These are phyloP conservation scores for Geodia barretti DNA, from an alignment of 37 sponge, comb jelly and placozoan genomes.

Conservation along the genomic window DNA sequence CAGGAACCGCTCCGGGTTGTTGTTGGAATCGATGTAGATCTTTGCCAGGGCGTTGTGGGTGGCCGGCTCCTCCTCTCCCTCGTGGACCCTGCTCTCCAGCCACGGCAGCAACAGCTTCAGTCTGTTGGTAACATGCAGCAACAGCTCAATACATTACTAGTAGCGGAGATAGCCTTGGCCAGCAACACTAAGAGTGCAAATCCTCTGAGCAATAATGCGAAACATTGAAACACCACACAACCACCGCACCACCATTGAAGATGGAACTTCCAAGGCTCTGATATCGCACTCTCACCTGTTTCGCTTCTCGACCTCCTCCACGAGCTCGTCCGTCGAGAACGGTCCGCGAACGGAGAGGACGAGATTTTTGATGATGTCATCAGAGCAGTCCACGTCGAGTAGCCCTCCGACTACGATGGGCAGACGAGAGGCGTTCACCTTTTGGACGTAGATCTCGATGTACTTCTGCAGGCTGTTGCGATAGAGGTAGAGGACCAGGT, in stretches of 20 bases:
- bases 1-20: constrained; percentile 98
- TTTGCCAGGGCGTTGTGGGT: constrained; percentile 99
- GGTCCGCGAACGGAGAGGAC: constrained; percentile 90
- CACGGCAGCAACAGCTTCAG: constrained; percentile 94
- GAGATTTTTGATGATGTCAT: constrained; percentile 97
- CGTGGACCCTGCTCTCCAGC: constrained; percentile 90
- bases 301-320: constrained; percentile 96
- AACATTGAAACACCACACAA: too few relatives aligned
- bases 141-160: neutral
- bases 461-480: constrained; percentile 98
- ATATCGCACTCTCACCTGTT: constrained; percentile 79
- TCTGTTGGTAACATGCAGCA: constrained; percentile 54
- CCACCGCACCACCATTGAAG: too few relatives aligned
- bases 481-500: constrained; percentile 97
- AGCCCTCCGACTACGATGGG: constrained; percentile 97
- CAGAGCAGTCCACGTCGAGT: constrained; percentile 96
- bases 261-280: too few relatives aligned
- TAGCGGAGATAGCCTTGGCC: too few relatives aligned
- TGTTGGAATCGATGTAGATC: constrained; percentile 99
- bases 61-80: constrained; percentile 93
- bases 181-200: too few relatives aligned
- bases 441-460: constrained; percentile 99
- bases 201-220: too few relatives aligned
- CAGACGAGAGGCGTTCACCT: constrained; percentile 98
- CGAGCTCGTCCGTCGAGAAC: constrained; percentile 98